phyloP scores from a whole-genome alignment of 1,140 invertebrate species.

The Euura lappo region DNA sequence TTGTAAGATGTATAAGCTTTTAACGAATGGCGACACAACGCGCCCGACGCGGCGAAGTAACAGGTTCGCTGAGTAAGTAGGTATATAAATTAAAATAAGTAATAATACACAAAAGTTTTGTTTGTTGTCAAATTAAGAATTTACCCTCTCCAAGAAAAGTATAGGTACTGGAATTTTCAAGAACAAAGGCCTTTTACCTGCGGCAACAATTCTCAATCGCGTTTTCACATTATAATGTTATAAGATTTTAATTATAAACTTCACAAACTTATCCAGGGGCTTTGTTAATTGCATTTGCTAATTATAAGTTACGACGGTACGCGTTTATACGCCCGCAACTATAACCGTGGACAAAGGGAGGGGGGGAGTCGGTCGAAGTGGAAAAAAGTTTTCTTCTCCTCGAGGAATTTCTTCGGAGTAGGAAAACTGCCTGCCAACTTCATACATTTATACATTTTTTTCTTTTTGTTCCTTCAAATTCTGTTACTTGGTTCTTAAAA shows the following conservation, averaged over 20 bases:
- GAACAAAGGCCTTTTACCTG: no score
- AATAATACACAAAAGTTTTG: no score
- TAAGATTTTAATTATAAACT: constrained; percentile 5
- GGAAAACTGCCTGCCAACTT: neutral
- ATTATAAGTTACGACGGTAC: neutral
- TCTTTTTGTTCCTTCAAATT: neutral
- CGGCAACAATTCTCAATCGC: neutral
- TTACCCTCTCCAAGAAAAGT: no score
- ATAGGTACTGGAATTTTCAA: no score
- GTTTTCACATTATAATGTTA: constrained; percentile 3
- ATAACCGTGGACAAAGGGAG: neutral
- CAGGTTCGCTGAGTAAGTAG: no score
- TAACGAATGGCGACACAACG: no score
- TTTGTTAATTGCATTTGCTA: constrained; percentile 3
- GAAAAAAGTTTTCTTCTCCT: neutral
- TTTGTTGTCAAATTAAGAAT: no score
- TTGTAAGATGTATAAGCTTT: no score
- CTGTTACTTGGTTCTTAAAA: neutral
- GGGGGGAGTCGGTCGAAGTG: neutral
- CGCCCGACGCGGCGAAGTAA: no score
- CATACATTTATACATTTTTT: neutral
- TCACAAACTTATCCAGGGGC: neutral
- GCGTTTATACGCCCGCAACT: neutral
- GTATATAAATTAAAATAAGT: no score
- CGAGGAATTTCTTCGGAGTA: neutral